Evolutionary conservation across 2,888 invertebrate species (phyloP), one percentile per base, ranked within the genome.

Genomic region (Alentia gelatinosa): DNA sequence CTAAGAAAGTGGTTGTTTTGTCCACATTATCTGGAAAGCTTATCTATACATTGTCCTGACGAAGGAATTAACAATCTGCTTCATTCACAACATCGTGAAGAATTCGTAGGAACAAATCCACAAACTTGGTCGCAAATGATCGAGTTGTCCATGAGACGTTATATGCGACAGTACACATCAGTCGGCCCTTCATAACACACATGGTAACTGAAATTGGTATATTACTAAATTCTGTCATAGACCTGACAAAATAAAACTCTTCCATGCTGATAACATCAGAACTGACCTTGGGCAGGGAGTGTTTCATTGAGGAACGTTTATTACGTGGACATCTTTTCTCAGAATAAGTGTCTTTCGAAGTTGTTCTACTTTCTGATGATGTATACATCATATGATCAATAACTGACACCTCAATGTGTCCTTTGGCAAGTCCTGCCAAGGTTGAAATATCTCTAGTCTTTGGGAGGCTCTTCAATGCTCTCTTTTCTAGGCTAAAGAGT

Each of bases 51-150:
- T n/a, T n/a, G n/a, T n/a, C n/a, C n/a, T n/a, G n/a, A n/a, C n/a
- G n/a, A n/a, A n/a, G n/a, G n/a, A n/a, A n/a, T 83, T 39, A 83
- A 40, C 83, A 83, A 15, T 83, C 83, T 35, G 39, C 83, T 26
- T 83, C 83, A 39, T 39, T 83, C 35, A 83, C 83, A 23, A 39
- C 83, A 40, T 37, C 39, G 39, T 83, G 39, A 19, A 83, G 39
- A 12, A 83, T 26, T 12, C 83, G 33, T 5, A 83, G 39, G 19
- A 83, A 40, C n/a, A 83, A 5, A 83, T 83, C 83, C n/a, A 83
- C 83, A 39, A 83, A 40, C 4, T 40, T 83, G 23, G 83, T 83
- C n/a, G 83, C 83, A 40, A 83, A 83, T 37, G 83, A 83, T n/a
- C 83, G 35, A 5, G 23, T 83, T 4, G 40, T 83, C 39, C 39